A percentile compares a stretch with the other conserved stretches of the same genome.
Evolutionary conservation across 2,797 vertebrate species (phyloP).

Genomic region (Acipenser ruthenus): DNA sequence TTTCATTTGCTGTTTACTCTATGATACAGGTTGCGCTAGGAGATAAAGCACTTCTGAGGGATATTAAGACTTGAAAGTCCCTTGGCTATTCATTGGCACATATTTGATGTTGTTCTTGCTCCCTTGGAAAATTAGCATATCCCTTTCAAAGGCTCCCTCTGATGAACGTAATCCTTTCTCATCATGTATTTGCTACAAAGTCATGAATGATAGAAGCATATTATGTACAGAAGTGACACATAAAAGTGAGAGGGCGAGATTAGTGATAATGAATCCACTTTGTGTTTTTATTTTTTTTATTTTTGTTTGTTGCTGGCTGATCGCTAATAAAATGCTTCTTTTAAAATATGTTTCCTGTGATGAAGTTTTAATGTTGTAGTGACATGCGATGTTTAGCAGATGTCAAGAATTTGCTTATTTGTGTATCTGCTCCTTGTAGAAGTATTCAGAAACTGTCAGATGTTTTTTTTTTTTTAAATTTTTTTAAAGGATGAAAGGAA

Average conservation of each 20-base stretch:
- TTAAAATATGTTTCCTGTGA: constrained; percentile 43
- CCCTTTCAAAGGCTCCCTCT: constrained; percentile 66
- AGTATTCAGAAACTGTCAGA: background rate
- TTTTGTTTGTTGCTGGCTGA: constrained; percentile 17
- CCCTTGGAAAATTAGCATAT: constrained; percentile 77
- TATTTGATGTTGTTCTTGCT: constrained; percentile 71
- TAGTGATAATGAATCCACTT: constrained; percentile 64
- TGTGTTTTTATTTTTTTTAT: constrained; percentile 36
- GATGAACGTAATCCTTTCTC: constrained; percentile 70
- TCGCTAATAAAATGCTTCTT: constrained; percentile 34
- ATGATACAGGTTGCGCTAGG: constrained; percentile 75
- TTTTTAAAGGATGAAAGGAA: background rate
- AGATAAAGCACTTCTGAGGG: constrained; percentile 82
- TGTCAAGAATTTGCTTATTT: constrained; percentile 39
- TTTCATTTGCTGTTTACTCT: constrained; percentile 85
- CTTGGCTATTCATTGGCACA: constrained; percentile 73
- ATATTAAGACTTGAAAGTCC: constrained; percentile 78
- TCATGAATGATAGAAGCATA: constrained; percentile 56
- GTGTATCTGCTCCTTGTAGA: constrained; percentile 12
- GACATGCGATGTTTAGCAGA: constrained; percentile 32
- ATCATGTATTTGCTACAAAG: constrained; percentile 62
- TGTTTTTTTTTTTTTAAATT: background rate
- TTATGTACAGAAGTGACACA: too few species aligned
- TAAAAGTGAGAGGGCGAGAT: constrained; percentile 54
- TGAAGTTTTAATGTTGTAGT: constrained; percentile 47